Percentiles rank a stretch among this genome's conserved stretches.
These are phyloP conservation scores for Melanotaenia nigrans DNA, from an alignment of 2,797 vertebrate genomes.

Conservation along the genomic window DNA sequence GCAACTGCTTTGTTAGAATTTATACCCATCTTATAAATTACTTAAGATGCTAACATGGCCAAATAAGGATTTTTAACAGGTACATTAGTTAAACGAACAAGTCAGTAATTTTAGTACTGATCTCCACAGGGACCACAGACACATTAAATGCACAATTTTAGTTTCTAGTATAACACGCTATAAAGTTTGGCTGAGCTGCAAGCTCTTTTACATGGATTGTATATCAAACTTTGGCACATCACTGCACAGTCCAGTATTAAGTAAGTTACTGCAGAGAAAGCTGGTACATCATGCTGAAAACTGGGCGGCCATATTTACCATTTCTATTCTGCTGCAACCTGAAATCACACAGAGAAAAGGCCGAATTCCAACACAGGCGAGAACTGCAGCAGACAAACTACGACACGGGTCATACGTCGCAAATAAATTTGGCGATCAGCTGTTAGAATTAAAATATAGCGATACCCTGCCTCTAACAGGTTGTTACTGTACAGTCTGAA, in stretches of 20 bases:
- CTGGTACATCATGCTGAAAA: slow-evolving; percentile 31
- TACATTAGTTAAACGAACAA: slow-evolving; percentile 9
- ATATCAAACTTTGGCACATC: slow-evolving; percentile 76
- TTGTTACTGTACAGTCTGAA: slow-evolving; percentile 45
- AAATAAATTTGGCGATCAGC: slow-evolving; percentile 74
- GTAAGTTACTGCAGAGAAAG: slow-evolving; percentile 36
- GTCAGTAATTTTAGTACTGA: slow-evolving; percentile 63
- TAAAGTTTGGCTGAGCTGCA: slow-evolving; percentile 41
- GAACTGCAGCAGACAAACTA: slow-evolving; percentile 31
- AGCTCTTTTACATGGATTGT: slow-evolving; percentile 37
- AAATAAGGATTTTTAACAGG: slow-evolving; percentile 34
- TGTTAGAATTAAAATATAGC: slow-evolving; percentile 51
- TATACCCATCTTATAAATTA: slow-evolving; percentile 24
- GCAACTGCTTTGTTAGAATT: slow-evolving; percentile 41
- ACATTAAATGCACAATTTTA: slow-evolving; percentile 20
- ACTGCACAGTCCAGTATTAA: slow-evolving; percentile 49
- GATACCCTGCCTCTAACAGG: slow-evolving; percentile 61
- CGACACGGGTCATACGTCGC: slow-evolving; percentile 32
- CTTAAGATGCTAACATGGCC: slow-evolving; percentile 24
- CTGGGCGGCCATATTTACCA: slow-evolving; percentile 11
- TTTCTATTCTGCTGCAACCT: slow-evolving; percentile 19
- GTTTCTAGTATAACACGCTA: slow-evolving; percentile 26
- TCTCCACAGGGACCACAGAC: slow-evolving; percentile 52
- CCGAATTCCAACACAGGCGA: slow-evolving; percentile 11
- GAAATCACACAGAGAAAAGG: slow-evolving; percentile 17